A percentile compares a stretch with the other conserved stretches of the same genome.
Conservation (phyloP, 2,888 invertebrate species). For the Syritta pipiens region DNA sequence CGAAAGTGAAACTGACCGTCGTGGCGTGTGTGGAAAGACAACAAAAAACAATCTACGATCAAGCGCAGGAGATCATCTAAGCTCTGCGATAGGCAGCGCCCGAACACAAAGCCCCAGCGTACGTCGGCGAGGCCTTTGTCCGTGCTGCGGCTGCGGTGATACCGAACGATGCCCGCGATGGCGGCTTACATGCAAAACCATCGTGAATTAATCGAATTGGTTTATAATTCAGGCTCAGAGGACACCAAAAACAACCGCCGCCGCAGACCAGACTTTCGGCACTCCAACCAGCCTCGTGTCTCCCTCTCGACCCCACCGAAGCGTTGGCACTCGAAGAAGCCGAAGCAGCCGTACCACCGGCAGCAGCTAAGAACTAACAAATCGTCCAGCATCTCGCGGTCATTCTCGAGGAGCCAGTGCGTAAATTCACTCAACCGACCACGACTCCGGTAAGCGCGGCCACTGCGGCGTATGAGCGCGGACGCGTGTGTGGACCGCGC, state of each 20-base stretch:
- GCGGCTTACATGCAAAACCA: constrained; percentile 64
- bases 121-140: constrained; percentile 55
- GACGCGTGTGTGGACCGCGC: constrained; percentile 18
- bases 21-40: constrained; percentile 1
- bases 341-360: background rate
- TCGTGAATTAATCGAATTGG: constrained; percentile 67
- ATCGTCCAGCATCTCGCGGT: constrained; percentile 36
- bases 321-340: too few species aligned
- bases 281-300: constrained; percentile 33
- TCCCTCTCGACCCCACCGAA: too few species aligned
- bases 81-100: constrained; percentile 27
- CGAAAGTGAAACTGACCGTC: constrained; percentile 8
- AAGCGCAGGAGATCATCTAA: constrained; percentile 12
- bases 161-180: constrained; percentile 8
- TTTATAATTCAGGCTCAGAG: constrained; percentile 64
- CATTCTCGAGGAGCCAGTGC: constrained; percentile 37
- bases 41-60: constrained; percentile 22
- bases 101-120: constrained; percentile 10
- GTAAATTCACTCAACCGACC: constrained; percentile 33
- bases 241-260: constrained; percentile 22
- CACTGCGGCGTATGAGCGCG: constrained; percentile 15
- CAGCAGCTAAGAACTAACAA: constrained; percentile 49
- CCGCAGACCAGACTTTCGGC: constrained; percentile 30
- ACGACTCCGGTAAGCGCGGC: background rate
- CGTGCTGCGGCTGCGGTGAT: constrained; percentile 4